phyloP scores from a whole-genome alignment of 2,113 vertebrate species.

The Leptosomus discolor region DNA sequence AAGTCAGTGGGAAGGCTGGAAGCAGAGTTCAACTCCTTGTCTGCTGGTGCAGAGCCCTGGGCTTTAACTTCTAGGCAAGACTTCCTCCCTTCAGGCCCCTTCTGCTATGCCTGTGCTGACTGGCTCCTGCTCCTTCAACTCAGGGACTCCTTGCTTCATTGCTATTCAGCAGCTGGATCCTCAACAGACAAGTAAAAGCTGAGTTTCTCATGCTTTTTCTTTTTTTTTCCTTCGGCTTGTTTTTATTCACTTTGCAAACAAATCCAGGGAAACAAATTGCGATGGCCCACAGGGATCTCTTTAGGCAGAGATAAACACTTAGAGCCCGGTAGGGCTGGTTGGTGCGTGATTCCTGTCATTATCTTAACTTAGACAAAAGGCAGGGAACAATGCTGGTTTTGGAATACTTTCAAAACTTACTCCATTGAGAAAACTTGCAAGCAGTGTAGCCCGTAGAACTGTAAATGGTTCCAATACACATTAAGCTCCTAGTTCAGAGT shows the following conservation, averaged over 20 bases:
- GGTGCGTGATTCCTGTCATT: neutral
- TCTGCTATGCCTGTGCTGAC: neutral
- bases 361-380: neutral
- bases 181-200: neutral
- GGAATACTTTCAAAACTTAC: constrained; percentile 30
- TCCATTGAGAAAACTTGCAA: neutral
- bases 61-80: neutral
- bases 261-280: neutral
- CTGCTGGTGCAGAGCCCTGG: neutral
- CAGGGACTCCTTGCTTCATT: neutral
- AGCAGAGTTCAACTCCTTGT: neutral
- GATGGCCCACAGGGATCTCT: neutral
- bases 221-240: neutral
- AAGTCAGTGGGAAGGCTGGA: neutral
- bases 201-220: neutral
- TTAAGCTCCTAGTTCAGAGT: neutral
- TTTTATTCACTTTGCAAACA: neutral
- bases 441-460: constrained; percentile 10
- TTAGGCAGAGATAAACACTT: neutral
- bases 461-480: neutral
- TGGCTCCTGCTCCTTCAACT: neutral
- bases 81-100: neutral
- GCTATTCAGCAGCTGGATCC: neutral
- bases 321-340: neutral
- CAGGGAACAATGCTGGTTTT: constrained; percentile 4